phyloP scores from a whole-genome alignment of 2,113 vertebrate genomes.

The Odontophorus gujanensis region DNA sequence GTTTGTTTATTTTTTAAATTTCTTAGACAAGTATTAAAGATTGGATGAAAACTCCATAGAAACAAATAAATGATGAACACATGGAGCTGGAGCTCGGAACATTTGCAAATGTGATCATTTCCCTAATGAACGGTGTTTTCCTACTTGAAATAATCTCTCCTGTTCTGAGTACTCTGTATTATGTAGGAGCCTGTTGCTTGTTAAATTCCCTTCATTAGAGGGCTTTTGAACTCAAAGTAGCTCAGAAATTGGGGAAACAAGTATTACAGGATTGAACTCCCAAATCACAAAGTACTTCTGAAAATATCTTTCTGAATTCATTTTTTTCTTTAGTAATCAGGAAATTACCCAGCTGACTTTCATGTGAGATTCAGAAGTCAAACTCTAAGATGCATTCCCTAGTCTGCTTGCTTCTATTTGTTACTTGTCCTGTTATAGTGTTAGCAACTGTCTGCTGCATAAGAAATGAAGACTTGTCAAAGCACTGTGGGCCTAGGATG shows the following conservation, averaged over 20 bases:
- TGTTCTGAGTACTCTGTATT: slow-evolving; percentile 53
- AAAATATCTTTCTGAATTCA: slow-evolving; percentile 25
- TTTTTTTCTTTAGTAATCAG: not conserved
- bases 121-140: slow-evolving; percentile 51
- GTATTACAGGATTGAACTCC: slow-evolving; percentile 35
- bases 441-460: not conserved
- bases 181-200: slow-evolving; percentile 40
- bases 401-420: not conserved
- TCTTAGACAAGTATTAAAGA: slow-evolving; percentile 86
- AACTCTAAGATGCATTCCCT: not conserved
- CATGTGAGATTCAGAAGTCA: not conserved
- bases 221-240: slow-evolving; percentile 48
- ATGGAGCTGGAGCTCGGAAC: slow-evolving; percentile 87
- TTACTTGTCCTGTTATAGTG: not conserved
- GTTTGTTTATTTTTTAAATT: slow-evolving; percentile 58
- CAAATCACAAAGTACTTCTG: slow-evolving; percentile 44
- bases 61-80: slow-evolving; percentile 88
- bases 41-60: slow-evolving; percentile 87
- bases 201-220: slow-evolving; percentile 61
- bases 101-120: slow-evolving; percentile 82
- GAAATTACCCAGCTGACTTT: slow-evolving; percentile 14
- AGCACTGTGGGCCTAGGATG: slow-evolving; percentile 76
- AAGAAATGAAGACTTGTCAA: slow-evolving; percentile 85
- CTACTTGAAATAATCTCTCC: slow-evolving; percentile 60
- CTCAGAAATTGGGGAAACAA: slow-evolving; percentile 48